Conservation (phyloP, 2,113 vertebrate species). For the Trogon melanurus region DNA sequence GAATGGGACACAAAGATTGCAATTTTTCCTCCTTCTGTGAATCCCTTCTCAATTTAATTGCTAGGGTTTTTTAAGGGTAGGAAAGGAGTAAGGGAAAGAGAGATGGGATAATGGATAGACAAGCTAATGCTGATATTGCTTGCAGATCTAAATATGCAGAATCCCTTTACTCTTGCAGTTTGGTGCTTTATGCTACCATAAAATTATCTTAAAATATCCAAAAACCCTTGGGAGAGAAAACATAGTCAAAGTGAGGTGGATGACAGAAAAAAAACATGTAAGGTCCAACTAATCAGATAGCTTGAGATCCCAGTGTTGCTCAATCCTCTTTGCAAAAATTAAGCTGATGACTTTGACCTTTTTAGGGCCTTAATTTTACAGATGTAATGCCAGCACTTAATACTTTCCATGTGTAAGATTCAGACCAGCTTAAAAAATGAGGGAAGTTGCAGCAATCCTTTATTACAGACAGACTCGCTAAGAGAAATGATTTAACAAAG, state of each 20-base stretch:
- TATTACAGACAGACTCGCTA: constrained; percentile 20
- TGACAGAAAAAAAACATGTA: not conserved
- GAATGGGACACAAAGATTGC: not conserved
- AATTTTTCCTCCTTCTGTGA: constrained; percentile 1
- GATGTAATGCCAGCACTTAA: constrained; percentile 31
- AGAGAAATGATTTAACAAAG: constrained; percentile 63
- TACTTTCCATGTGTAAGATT: constrained; percentile 41
- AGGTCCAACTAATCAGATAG: constrained; percentile 6
- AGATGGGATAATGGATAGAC: not conserved
- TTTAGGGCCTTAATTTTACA: constrained; percentile 54
- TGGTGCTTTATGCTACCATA: not conserved
- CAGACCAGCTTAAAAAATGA: constrained; percentile 62
- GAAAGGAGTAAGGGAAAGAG: not conserved
- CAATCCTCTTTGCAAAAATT: constrained; percentile 38
- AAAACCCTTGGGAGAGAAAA: not conserved
- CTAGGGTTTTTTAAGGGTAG: not conserved
- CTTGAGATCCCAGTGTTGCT: not conserved
- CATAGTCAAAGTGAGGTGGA: not conserved
- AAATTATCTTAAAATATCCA: constrained; percentile 12
- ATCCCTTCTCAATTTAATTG: not conserved
- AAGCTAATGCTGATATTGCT: not conserved
- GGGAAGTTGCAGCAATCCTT: constrained; percentile 46
- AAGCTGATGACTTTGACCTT: constrained; percentile 64
- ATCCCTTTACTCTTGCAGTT: not conserved
- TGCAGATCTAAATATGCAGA: not conserved